Conservation (phyloP, 1,140 invertebrate genomes). For the Meloidogyne floridensis region DNA sequence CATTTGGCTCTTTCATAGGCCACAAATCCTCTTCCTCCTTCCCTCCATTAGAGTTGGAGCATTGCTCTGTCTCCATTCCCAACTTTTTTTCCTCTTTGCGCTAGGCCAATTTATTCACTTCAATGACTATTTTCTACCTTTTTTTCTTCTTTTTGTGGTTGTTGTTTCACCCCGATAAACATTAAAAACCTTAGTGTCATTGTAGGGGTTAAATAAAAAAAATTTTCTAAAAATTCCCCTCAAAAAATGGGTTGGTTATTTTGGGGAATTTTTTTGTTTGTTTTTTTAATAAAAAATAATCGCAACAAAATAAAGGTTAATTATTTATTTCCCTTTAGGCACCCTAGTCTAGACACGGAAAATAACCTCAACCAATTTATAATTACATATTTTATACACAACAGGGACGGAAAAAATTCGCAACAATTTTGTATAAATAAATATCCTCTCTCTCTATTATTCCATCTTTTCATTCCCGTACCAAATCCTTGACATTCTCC, state of each 20-base stretch:
- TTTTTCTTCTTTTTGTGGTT: neutral
- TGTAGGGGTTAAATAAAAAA: neutral
- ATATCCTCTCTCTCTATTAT: neutral
- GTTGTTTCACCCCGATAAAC: neutral
- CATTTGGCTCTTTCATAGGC: neutral
- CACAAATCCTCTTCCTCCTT: neutral
- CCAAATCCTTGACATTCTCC: neutral
- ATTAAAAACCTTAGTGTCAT: neutral
- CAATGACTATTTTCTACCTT: neutral
- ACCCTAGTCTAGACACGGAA: neutral
- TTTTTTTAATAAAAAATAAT: neutral
- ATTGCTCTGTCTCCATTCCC: neutral
- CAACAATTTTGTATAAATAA: neutral
- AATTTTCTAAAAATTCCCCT: neutral
- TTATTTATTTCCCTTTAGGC: neutral
- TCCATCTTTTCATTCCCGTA: neutral
- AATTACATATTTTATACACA: neutral
- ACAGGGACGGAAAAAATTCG: neutral
- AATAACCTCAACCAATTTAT: neutral
- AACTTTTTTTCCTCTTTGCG: neutral
- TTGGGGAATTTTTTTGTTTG: neutral
- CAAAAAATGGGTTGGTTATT: neutral
- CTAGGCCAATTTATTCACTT: slow-evolving; percentile 4
- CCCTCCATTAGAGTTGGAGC: neutral
- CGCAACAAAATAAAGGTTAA: neutral